Evolutionary conservation across 1,140 invertebrate genomes (phyloP), one percentile per base, ranked within the genome.

Genomic region (Chrysomallon squamiferum): DNA sequence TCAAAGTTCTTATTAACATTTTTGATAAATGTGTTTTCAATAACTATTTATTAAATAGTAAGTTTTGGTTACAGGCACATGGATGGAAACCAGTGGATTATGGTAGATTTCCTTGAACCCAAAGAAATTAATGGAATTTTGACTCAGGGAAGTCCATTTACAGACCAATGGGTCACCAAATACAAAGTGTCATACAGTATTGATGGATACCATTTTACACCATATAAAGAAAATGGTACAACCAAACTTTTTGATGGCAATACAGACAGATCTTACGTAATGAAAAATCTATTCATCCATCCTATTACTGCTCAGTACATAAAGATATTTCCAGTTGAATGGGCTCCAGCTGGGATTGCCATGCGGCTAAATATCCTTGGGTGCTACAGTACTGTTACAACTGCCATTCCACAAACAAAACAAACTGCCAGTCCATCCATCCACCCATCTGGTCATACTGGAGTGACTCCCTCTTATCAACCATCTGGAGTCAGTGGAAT

Each of bases 111-210:
- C 76, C 79, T 89, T 20, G 75, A 83, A 30, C 89, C 89, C 32
- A 88, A 89, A 0, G 88, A 92, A 33, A 82, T 95, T 7, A 93
- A 93, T 15, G 93, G 93, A 56, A 85, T 96, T 15, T 86, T 89
- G 20, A 94, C 92, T 0, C 91, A 91, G 81, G 86, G 86, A 9
- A 72, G 69, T 32, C 69, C 76, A 7, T 66, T 73, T 18, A 73
- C 73, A n/a, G 54, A 50, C n/a, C 71, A 82, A 38, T 95, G 92
- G 91, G 92, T 95, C 0, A 89, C 89, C 0, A 85, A 89, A 0
- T 95, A 90, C 80, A 89, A 88, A 68, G 83, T 95, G n/a, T 75
- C 68, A 59, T 76, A 76, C 70, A 79, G 79, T 38, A 71, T 61
- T 9, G 73, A 79, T 56, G 77, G 77, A 22, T 50, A 50, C 22